Percentiles rank a stretch among this genome's conserved stretches.
Conservation (phyloP, 2,113 vertebrate genomes). For the Trogon surrucura region DNA sequence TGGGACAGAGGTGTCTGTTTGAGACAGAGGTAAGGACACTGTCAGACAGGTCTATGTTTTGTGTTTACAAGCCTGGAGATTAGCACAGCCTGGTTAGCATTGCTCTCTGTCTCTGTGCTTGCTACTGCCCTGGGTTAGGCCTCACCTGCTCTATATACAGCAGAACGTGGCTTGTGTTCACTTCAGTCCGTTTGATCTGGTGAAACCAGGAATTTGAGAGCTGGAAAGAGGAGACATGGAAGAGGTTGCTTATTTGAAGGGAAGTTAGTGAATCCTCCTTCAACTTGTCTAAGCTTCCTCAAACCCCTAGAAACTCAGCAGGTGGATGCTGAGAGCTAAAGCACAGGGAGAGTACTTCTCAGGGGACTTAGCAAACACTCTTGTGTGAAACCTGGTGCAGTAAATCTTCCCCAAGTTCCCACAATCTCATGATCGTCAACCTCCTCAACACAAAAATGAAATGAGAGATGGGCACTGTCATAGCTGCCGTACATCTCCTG, state of each 20-base stretch:
- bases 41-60: no score
- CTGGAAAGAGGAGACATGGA: neutral
- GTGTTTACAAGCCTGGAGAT: accelerated
- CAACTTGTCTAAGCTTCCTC: neutral
- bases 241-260: neutral
- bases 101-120: neutral
- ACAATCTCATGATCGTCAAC: neutral
- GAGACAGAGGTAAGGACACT: no score
- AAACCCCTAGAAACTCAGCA: neutral
- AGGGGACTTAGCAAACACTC: neutral
- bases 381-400: accelerated
- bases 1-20: neutral
- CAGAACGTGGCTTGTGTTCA: slow-evolving; percentile 20
- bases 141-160: slow-evolving; percentile 32
- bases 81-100: neutral
- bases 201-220: neutral
- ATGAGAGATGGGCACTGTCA: neutral
- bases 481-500: no score
- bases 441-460: neutral
- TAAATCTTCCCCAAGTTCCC: neutral
- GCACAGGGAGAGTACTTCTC: neutral
- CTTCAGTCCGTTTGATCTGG: slow-evolving; percentile 5
- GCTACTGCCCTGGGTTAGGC: accelerated
- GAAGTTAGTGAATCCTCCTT: neutral
- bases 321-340: neutral